Evolutionary conservation across 2,113 vertebrate genomes (phyloP).

Genomic region (Paramisgurnus dabryanus): DNA sequence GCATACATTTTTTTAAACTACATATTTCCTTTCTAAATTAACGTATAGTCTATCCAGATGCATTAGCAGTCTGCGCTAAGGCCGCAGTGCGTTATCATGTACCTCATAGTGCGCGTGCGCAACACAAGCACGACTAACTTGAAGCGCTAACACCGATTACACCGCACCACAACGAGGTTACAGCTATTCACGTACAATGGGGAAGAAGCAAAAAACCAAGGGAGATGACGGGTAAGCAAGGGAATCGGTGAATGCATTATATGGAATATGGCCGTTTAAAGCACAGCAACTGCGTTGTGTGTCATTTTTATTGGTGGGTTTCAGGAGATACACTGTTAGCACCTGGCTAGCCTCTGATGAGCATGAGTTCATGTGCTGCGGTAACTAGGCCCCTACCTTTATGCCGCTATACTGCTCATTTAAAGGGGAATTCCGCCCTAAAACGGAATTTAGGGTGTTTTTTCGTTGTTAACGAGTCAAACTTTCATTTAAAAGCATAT

Average conservation of each 20-base stretch:
- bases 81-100: not conserved
- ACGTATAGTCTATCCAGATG: slow-evolving; percentile 1
- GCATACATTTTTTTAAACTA: too few relatives aligned
- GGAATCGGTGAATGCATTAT: not conserved
- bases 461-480: too few relatives aligned
- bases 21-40: not conserved
- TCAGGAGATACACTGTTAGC: slow-evolving; percentile 15
- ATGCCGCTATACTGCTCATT: not conserved
- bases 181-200: slow-evolving; percentile 63
- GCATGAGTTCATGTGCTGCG: slow-evolving; percentile 52
- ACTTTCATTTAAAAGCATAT: too few relatives aligned
- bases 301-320: not conserved
- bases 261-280: not conserved
- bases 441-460: too few relatives aligned
- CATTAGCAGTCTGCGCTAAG: not conserved
- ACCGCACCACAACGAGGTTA: slow-evolving; percentile 53
- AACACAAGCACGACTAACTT: slow-evolving; percentile 42
- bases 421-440: too few relatives aligned
- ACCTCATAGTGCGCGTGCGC: slow-evolving; percentile 63
- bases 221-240: slow-evolving; percentile 73
- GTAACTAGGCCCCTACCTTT: slow-evolving; percentile 36
- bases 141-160: slow-evolving; percentile 53
- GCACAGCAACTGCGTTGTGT: not conserved
- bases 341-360: slow-evolving; percentile 32
- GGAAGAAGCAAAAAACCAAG: slow-evolving; percentile 77